phyloP scores from a whole-genome alignment of 2,797 vertebrate genomes.

The Cacajao melanocephalus region DNA sequence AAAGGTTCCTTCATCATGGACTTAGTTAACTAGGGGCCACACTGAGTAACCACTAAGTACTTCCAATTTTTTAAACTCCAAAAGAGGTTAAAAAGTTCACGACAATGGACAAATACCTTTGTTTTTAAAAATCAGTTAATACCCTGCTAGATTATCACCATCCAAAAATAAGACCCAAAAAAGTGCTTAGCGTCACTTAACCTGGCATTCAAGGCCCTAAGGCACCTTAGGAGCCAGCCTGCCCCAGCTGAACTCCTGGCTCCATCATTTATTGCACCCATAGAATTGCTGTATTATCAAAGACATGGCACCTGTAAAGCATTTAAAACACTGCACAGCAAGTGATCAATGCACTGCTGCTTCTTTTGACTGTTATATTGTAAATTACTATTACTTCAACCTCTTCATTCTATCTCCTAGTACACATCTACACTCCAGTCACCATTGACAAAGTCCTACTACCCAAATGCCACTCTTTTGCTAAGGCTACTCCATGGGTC shows the following conservation, averaged over 20 bases:
- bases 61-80: not conserved
- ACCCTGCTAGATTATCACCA: not conserved
- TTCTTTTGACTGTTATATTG: fast-evolving
- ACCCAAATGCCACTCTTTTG: not conserved
- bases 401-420: not conserved
- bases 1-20: too few relatives aligned
- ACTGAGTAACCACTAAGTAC: not conserved
- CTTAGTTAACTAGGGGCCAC: not conserved
- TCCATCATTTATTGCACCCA: not conserved
- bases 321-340: too few relatives aligned
- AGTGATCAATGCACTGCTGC: fast-evolving
- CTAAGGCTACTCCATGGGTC: not conserved
- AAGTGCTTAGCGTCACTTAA: not conserved
- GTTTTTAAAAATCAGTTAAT: not conserved
- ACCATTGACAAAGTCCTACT: not conserved
- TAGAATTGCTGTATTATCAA: not conserved
- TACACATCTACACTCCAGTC: not conserved
- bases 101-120: not conserved
- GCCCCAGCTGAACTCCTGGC: not conserved
- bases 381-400: not conserved
- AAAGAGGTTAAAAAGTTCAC: not conserved
- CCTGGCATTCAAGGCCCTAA: not conserved
- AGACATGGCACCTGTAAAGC: fast-evolving
- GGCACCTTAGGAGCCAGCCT: not conserved
- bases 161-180: not conserved